Base-by-base conservation (phyloP, 1,140 invertebrate species). In the Diploscapter pachys region DNA sequence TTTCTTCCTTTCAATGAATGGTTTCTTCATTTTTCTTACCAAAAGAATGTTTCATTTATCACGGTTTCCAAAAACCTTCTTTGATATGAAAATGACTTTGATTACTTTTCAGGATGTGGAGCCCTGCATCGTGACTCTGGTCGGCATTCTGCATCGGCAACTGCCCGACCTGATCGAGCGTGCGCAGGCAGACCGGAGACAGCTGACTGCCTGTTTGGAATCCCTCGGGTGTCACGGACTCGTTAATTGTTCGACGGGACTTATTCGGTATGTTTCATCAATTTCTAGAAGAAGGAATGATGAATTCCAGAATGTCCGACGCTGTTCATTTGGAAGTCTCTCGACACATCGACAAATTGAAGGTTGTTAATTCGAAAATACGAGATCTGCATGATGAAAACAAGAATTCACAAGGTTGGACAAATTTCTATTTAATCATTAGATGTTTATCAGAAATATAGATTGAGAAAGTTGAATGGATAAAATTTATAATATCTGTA, bases 141-240 rank as follows among this genome's bases (percentile, higher is more conserved):
- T 80, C 13, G 48, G 64, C 9, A 72, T 80, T 56, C 62, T 80
- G 11, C 49, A 62, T 48, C 67, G 77, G n/a, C 66, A 80, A 9
- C 77, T 67, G 55, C 78, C 78, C 2, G 74, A 72, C 67, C 56
- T 80, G 5, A 55, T 80, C 6, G 79, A 80, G 51, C 71, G 79
- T 54, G 77, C 75, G 57, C 70, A 66, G 9, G 63, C 70, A 4
- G 79, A 80, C 67, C 63, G 76, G 62, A 64, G 53, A 52, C 79
- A 78, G 61, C 64, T 80, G 51, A 66, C 63, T 54, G 56, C 59
- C 9, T 79, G 74, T 73, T 61, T 80, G 9, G 79, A 80, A 65
- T 68, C 68, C 63, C 67, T 80, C 4, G 79, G 79, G 53, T 80
- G 77, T 65, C 79, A 80, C 63, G 79, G 79, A 8, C 72, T 80